Base-by-base conservation (phyloP, 2,797 vertebrate species). In the Zenarchopterus dispar region DNA sequence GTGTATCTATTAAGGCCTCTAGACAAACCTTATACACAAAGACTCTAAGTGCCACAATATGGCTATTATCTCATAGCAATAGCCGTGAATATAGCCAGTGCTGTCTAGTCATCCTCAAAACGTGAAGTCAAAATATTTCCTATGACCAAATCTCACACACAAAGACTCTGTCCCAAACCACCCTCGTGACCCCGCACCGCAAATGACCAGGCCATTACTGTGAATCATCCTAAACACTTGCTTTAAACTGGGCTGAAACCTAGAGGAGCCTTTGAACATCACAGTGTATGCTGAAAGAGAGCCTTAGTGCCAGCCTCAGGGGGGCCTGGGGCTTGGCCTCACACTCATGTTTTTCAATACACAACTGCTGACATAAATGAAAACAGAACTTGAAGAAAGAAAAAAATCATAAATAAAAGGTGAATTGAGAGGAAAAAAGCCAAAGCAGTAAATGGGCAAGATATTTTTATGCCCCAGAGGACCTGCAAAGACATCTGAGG, bases 341-440 rank as follows among this genome's bases (percentile, higher is more conserved):
- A 15, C 50, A 61, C 70, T 89, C 78, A 82, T 90, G 87, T 88
- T 86, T 87, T 88, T 87, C 78, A 84, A 87, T 86, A 81, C 79
- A 84, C 72, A 78, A 52, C 53, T 70, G 75, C 49, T 54, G 73
- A 84, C 81, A 79, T 54, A 85, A 84, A 87, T 74, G 74, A 82
- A 89, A 87, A 80, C 67, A 78, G 83, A 80, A 85, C 75, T 78
- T 80, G 18, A 52, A 39, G 26, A 45, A 47, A 43, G 57, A 63
- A 72, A 61, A 75, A 55, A n/a, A n/a, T n/a, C n/a, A 70, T 36
- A 13, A 13, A 36, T 36, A 77, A 66, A 62, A 45, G 24, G 48
- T 67, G 46, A 53, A 47, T 51, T 44, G 23, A 53, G 54, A 59
- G 73, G 59, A 70, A 73, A n/a, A 73, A 59, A 52, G 75, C 68